Percentiles rank a stretch among this genome's conserved stretches.
phyloP scores from a whole-genome alignment of 2,888 invertebrate species.

The Ptychoptera albimana region DNA sequence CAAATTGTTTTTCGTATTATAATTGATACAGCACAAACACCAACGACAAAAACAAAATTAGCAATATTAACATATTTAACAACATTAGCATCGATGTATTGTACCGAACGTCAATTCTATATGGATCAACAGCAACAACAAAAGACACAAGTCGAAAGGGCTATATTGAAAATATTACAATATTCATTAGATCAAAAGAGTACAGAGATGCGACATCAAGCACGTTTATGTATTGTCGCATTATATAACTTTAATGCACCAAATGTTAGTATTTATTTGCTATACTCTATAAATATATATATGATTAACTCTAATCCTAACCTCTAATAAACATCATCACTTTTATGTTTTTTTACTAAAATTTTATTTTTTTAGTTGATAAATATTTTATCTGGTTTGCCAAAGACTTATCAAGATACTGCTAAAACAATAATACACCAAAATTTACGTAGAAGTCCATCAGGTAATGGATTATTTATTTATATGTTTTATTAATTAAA shows the following conservation, averaged over 20 bases:
- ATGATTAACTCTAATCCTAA: not conserved
- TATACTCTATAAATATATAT: not conserved
- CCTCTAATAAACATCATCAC: not conserved
- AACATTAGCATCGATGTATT: conserved; percentile 46
- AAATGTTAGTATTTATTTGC: conserved; percentile 24
- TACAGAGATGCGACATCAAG: conserved; percentile 50
- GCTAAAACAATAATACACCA: conserved; percentile 57
- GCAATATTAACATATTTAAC: conserved; percentile 61
- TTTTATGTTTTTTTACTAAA: not conserved
- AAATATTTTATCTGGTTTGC: conserved; percentile 54
- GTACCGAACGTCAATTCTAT: conserved; percentile 32
- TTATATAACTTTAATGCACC: conserved; percentile 85
- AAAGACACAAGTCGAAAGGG: conserved; percentile 37
- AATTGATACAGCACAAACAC: conserved; percentile 84
- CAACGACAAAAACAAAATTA: conserved; percentile 64
- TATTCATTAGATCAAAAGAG: conserved; percentile 54
- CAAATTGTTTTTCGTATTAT: conserved; percentile 58
- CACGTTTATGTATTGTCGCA: conserved; percentile 56
- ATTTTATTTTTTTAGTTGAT: conserved; percentile 47
- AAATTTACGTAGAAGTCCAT: conserved; percentile 50
- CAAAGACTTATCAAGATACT: conserved; percentile 55
- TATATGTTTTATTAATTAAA: not conserved
- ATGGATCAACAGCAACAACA: conserved; percentile 15
- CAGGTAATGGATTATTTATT: conserved; percentile 18
- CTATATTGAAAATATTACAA: conserved; percentile 54